A percentile compares a stretch with the other conserved stretches of the same genome.
These are phyloP conservation scores for Mythimna ferrago DNA, from an alignment of 2,888 invertebrate species.

Conservation along the genomic window DNA sequence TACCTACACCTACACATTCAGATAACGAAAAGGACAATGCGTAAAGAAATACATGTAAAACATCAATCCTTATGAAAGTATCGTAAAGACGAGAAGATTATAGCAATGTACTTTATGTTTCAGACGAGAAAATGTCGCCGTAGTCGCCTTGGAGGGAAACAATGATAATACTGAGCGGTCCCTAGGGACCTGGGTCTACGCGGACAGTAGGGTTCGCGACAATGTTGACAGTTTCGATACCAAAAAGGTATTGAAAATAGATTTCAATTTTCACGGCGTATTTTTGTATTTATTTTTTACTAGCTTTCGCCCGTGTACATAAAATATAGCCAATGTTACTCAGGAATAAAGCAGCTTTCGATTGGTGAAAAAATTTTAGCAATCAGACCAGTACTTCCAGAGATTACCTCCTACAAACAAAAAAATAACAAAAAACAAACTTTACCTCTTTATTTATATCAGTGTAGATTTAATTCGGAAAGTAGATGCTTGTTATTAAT, in stretches of 20 bases:
- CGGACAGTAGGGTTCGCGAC: slow-evolving; percentile 42
- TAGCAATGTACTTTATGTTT: slow-evolving; percentile 55
- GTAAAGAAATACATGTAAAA: slow-evolving; percentile 37
- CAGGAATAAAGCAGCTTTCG: no score
- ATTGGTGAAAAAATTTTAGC: no score
- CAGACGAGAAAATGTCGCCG: slow-evolving; percentile 52
- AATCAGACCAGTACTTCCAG: no score
- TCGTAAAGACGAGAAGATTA: slow-evolving; percentile 28
- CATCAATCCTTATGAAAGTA: slow-evolving; percentile 60
- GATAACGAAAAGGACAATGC: neutral
- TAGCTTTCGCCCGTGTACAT: no score
- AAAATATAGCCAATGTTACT: no score
- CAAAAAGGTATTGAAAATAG: neutral
- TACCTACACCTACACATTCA: no score
- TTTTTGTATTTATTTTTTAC: no score
- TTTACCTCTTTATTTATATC: no score
- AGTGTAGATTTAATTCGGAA: no score
- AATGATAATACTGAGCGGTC: slow-evolving; percentile 75
- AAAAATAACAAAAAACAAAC: no score
- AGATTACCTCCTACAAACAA: no score
- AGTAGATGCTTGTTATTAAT: no score
- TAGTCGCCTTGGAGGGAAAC: slow-evolving; percentile 60
- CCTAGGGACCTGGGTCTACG: slow-evolving; percentile 63
- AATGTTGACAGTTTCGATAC: slow-evolving; percentile 49
- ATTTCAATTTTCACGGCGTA: neutral